These are phyloP conservation scores for Caenorhabditis sinica DNA, from an alignment of 2,888 invertebrate genomes.

Conservation along the genomic window DNA sequence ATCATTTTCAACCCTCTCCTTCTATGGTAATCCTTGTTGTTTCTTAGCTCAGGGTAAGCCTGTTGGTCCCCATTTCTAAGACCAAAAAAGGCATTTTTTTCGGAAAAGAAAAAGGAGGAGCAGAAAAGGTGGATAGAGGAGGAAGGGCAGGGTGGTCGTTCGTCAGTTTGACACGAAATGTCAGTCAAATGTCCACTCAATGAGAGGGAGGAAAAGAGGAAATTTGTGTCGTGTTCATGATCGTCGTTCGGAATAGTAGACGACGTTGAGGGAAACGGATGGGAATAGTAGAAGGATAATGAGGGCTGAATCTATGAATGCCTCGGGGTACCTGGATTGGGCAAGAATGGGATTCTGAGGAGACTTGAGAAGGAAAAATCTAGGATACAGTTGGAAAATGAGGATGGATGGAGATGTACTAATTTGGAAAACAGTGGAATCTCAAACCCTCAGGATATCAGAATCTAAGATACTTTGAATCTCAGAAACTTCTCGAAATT, in stretches of 20 bases:
- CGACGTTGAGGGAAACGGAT: background rate
- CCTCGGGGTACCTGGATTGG: conserved; percentile 1
- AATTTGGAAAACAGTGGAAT: too few species aligned
- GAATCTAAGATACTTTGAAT: too few species aligned
- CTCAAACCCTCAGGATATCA: too few species aligned
- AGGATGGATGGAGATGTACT: too few species aligned
- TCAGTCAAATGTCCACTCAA: conserved; percentile 65
- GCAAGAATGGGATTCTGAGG: background rate
- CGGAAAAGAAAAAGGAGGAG: conserved; percentile 47
- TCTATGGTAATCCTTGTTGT: background rate
- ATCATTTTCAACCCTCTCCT: conserved; percentile 16
- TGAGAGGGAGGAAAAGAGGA: conserved; percentile 10
- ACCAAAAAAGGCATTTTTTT: background rate
- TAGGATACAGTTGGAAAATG: conserved; percentile 1
- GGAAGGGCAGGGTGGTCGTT: conserved; percentile 51
- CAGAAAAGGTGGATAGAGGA: background rate
- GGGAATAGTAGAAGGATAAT: conserved; percentile 19
- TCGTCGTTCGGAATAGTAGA: conserved; percentile 19
- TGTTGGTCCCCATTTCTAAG: conserved; percentile 14
- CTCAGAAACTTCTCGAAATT: too few species aligned
- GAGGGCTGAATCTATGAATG: conserved; percentile 19
- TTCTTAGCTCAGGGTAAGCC: background rate
- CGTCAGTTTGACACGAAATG: conserved; percentile 65
- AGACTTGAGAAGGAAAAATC: background rate
- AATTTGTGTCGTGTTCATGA: conserved; percentile 24